These are phyloP conservation scores for Arizona elegans DNA, from an alignment of 2,113 vertebrate genomes.

Conservation along the genomic window DNA sequence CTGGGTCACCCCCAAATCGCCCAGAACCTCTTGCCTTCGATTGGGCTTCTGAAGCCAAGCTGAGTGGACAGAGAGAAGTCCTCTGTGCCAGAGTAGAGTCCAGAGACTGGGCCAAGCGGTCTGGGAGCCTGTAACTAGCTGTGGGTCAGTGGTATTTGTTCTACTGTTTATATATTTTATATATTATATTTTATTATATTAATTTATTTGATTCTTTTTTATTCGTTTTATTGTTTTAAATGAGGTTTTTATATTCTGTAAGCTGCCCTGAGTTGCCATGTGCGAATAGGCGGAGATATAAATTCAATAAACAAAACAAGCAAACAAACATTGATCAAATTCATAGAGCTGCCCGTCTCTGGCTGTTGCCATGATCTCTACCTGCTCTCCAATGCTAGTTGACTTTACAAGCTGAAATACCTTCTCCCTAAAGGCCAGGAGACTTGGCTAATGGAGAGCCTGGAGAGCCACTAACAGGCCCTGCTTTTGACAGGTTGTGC, in stretches of 20 bases:
- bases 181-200: no score
- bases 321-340: background rate
- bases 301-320: no score
- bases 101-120: background rate
- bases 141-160: background rate
- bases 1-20: background rate
- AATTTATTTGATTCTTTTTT: no score
- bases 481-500: slow-evolving; percentile 79
- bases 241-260: no score
- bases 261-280: no score
- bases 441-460: background rate
- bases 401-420: background rate
- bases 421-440: background rate
- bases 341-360: background rate
- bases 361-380: background rate
- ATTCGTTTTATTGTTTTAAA: no score
- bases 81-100: background rate
- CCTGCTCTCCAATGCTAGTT: background rate
- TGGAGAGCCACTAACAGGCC: background rate
- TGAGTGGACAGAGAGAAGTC: background rate
- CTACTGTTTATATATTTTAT: background rate
- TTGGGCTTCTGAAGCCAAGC: background rate
- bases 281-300: no score
- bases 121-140: background rate
- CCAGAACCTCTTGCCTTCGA: background rate